Percentiles rank a stretch among this genome's conserved stretches.
Evolutionary conservation across 2,797 vertebrate species (phyloP).

Genomic region (Prionace glauca): DNA sequence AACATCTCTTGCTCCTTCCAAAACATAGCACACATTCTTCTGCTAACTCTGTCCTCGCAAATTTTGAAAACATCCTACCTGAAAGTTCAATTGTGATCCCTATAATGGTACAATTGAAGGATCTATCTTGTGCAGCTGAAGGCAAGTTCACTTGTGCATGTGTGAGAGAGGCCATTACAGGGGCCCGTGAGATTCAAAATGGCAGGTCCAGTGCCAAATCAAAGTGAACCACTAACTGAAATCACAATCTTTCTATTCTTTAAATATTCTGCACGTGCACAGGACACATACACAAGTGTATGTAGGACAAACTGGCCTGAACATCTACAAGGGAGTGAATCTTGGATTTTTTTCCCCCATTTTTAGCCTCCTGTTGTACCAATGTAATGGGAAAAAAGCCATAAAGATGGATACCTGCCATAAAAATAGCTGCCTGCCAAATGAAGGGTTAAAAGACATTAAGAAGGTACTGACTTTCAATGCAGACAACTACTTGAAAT

Average conservation of each 20-base stretch:
- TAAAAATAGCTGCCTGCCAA: too few species aligned
- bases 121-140: neutral
- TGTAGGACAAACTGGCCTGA: neutral
- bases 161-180: neutral
- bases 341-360: too few species aligned
- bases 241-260: neutral
- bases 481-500: too few species aligned
- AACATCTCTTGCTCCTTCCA: too few species aligned
- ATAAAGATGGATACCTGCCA: too few species aligned
- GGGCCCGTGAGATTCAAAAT: neutral
- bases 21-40: too few species aligned
- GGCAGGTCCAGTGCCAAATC: neutral
- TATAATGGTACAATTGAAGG: neutral
- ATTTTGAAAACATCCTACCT: neutral
- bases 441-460: too few species aligned
- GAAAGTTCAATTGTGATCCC: neutral
- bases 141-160: neutral
- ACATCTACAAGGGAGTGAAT: neutral
- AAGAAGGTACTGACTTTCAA: too few species aligned
- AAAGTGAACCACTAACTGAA: neutral
- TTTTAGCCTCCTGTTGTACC: too few species aligned
- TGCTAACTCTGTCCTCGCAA: too few species aligned
- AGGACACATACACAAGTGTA: neutral
- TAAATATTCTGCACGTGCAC: neutral
- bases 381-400: too few species aligned